Evolutionary conservation across 2,888 invertebrate genomes (phyloP).

Genomic region (Capitulum mitella): DNA sequence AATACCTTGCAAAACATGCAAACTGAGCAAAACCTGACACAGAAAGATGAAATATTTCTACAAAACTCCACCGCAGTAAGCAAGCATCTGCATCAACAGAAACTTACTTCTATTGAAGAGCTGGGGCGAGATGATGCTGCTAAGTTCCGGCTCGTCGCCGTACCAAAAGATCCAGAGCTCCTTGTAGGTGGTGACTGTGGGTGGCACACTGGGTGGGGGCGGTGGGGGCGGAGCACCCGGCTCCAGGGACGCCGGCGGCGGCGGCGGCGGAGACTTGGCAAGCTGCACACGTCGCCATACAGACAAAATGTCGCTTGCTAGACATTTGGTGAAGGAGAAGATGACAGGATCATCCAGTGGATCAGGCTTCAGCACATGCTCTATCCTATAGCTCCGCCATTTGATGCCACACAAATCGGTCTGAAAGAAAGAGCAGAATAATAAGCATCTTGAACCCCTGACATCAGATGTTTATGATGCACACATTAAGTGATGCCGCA

Average conservation of each 20-base stretch:
- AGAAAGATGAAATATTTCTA: too few relatives aligned
- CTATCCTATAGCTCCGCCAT: slow-evolving; percentile 65
- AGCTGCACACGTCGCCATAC: slow-evolving; percentile 86
- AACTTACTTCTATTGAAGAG: slow-evolving; percentile 29
- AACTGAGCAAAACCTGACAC: too few relatives aligned
- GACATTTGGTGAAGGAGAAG: slow-evolving; percentile 63
- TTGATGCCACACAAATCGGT: slow-evolving; percentile 98
- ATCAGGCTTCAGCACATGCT: slow-evolving; percentile 35
- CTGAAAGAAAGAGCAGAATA: too few relatives aligned
- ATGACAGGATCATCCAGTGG: slow-evolving; percentile 84
- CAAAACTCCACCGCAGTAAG: too few relatives aligned
- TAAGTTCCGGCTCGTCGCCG: slow-evolving; percentile 80
- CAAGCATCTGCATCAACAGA: too few relatives aligned
- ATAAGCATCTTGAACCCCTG: too few relatives aligned
- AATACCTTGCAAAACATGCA: too few relatives aligned
- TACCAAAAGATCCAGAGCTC: slow-evolving; percentile 99
- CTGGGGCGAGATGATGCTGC: slow-evolving; percentile 34
- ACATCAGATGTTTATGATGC: too few relatives aligned
- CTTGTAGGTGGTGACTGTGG: slow-evolving; percentile 50
- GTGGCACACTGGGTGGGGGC: slow-evolving; percentile 35
- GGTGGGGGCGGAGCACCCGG: slow-evolving; percentile 33
- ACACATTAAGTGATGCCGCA: too few relatives aligned
- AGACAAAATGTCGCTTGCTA: slow-evolving; percentile 81
- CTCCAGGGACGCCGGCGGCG: slow-evolving; percentile 31
- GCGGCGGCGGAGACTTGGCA: slow-evolving; percentile 40